Evolutionary conservation across 2,797 vertebrate species (phyloP).

Genomic region (Sciaenops ocellatus): DNA sequence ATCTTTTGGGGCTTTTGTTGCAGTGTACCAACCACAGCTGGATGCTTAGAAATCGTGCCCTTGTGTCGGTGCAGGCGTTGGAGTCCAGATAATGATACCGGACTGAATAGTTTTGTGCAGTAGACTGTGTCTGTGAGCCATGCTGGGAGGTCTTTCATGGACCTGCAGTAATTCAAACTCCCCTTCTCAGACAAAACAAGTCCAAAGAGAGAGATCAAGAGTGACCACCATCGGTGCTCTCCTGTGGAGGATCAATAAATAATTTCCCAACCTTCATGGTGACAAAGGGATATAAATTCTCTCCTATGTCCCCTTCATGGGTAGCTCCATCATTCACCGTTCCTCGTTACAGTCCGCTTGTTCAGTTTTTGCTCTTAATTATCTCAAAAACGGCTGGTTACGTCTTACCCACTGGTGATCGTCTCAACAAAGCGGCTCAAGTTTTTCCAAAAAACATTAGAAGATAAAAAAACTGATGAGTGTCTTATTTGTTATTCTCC

Average conservation of each 20-base stretch:
- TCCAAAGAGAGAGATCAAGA: constrained; percentile 31
- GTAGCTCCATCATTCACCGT: constrained; percentile 59
- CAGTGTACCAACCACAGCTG: constrained; percentile 28
- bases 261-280: constrained; percentile 65
- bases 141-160: constrained; percentile 37
- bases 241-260: constrained; percentile 69
- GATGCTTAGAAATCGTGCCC: constrained; percentile 19
- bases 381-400: constrained; percentile 39
- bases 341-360: constrained; percentile 15
- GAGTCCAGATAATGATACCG: constrained; percentile 3
- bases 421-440: neutral
- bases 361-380: constrained; percentile 44
- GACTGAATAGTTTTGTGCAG: constrained; percentile 12
- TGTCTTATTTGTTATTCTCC: constrained; percentile 4
- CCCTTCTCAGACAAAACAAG: constrained; percentile 37
- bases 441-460: constrained; percentile 17
- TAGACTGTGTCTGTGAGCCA: constrained; percentile 29
- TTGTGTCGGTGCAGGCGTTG: neutral
- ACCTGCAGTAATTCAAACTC: constrained; percentile 46
- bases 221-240: constrained; percentile 46
- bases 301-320: constrained; percentile 22
- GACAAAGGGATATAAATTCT: constrained; percentile 58
- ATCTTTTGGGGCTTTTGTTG: constrained; percentile 30
- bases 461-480: neutral
- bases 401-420: neutral